These are phyloP conservation scores for Deroplatys truncata DNA, from an alignment of 2,888 invertebrate genomes.

Conservation along the genomic window DNA sequence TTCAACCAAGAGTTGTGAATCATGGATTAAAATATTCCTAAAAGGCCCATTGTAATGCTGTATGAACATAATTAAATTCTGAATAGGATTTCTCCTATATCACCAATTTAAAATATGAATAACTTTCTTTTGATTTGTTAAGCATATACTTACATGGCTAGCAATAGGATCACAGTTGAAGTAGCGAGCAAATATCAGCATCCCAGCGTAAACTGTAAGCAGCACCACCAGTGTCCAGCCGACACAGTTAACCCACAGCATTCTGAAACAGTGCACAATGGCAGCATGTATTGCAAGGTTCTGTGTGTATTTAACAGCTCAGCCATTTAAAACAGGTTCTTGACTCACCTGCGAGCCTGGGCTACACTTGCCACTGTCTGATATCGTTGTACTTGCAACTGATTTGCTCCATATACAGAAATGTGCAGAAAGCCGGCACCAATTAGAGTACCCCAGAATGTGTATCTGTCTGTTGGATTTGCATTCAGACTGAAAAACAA, in stretches of 20 bases:
- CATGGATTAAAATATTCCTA: no score
- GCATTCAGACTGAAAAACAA: constrained; percentile 40
- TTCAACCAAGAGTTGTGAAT: no score
- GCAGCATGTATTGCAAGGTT: no score
- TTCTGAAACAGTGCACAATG: constrained; percentile 33
- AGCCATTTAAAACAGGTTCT: no score
- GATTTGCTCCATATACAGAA: constrained; percentile 47
- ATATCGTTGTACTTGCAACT: constrained; percentile 50
- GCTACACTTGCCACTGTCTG: constrained; percentile 44
- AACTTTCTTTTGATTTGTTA: no score
- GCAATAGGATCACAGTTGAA: constrained; percentile 48
- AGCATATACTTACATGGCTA: constrained; percentile 40
- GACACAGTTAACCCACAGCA: constrained; percentile 39
- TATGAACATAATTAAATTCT: no score
- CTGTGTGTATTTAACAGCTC: no score
- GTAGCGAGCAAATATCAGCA: constrained; percentile 50
- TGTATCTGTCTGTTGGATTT: constrained; percentile 46
- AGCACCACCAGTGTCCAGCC: constrained; percentile 38
- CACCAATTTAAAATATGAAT: no score
- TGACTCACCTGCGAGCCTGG: constrained; percentile 42
- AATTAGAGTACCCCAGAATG: constrained; percentile 45
- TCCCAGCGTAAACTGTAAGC: constrained; percentile 42
- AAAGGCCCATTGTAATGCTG: no score
- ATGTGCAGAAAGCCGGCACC: constrained; percentile 42
- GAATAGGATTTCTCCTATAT: no score